These are phyloP conservation scores for Chrysolina americana DNA, from an alignment of 2,888 invertebrate species.

Conservation along the genomic window DNA sequence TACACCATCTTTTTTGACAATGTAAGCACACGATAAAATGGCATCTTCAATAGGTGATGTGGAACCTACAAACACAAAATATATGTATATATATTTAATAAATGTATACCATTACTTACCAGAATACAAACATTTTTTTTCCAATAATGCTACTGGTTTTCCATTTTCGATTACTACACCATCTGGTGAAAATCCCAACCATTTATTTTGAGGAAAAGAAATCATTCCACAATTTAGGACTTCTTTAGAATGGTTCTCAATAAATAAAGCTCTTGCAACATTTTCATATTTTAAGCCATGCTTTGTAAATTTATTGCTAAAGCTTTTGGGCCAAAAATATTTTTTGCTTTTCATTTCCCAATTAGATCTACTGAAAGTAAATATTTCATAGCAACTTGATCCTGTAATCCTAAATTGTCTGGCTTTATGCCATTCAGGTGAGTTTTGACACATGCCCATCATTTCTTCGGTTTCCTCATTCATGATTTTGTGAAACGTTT, in stretches of 20 bases:
- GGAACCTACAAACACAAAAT: neutral
- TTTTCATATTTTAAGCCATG: conserved; percentile 28
- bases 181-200: conserved; percentile 27
- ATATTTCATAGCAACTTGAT: conserved; percentile 13
- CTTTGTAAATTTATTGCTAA: conserved; percentile 20
- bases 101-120: conserved; percentile 26
- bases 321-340: conserved; percentile 14
- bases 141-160: conserved; percentile 23
- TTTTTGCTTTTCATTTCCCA: conserved; percentile 2
- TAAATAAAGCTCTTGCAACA: conserved; percentile 25
- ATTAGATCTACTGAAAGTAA: conserved; percentile 15
- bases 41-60: conserved; percentile 15
- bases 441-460: conserved; percentile 13
- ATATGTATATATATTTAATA: neutral
- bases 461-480: conserved; percentile 11
- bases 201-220: conserved; percentile 25
- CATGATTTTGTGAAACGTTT: conserved; percentile 8
- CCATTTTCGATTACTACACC: conserved; percentile 22
- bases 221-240: conserved; percentile 24
- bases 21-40: conserved; percentile 11
- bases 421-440: conserved; percentile 14
- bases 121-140: conserved; percentile 26
- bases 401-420: conserved; percentile 21
- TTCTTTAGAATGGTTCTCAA: conserved; percentile 24
- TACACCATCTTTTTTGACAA: conserved; percentile 9